Conservation (phyloP, 1,140 invertebrate genomes). For the Euwallacea fornicatus region DNA sequence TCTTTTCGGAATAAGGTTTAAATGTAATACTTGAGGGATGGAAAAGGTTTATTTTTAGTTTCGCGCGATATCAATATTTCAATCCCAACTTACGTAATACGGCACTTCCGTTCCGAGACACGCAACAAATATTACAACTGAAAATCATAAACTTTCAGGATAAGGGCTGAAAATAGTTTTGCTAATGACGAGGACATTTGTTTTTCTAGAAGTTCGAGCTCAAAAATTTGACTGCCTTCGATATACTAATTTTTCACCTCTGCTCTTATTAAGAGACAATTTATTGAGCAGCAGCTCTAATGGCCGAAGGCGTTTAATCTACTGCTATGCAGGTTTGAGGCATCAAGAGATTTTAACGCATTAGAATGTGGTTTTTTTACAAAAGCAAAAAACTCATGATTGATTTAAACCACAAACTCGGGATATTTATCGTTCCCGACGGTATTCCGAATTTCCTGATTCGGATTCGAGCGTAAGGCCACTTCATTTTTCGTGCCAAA, state of each 20-base stretch:
- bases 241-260: not conserved
- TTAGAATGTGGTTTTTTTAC: not conserved
- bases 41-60: not conserved
- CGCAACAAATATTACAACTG: not conserved
- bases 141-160: not conserved
- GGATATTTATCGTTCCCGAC: conserved; percentile 5
- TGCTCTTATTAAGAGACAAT: not conserved
- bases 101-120: not conserved
- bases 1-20: conserved; percentile 1
- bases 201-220: not conserved
- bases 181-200: not conserved
- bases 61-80: not conserved
- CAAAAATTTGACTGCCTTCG: not conserved
- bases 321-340: too few species aligned
- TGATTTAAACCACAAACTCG: conserved; percentile 8
- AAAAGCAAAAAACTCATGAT: not conserved
- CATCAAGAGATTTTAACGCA: not conserved
- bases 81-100: not conserved
- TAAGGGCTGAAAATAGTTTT: not conserved
- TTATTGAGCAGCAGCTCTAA: too few species aligned
- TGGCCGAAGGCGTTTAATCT: too few species aligned
- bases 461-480: not conserved
- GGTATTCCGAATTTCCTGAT: conserved; percentile 3
- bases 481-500: conserved; percentile 8
- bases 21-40: not conserved